Percentiles rank a stretch among this genome's conserved stretches.
Evolutionary conservation across 2,113 vertebrate genomes (phyloP).

Genomic region (Pteronura brasiliensis): DNA sequence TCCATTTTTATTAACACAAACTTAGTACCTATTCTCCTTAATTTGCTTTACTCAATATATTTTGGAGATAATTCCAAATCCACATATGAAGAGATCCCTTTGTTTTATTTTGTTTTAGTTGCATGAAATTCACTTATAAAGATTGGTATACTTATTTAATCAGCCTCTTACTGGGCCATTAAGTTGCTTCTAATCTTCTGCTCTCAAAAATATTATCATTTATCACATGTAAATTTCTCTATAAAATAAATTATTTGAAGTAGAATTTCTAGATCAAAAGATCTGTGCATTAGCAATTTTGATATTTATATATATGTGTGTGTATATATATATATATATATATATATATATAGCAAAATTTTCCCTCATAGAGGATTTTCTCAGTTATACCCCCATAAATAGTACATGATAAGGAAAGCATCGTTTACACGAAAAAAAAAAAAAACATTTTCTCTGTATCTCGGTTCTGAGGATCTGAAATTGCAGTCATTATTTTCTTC

Average conservation of each 20-base stretch:
- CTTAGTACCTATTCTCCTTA: neutral
- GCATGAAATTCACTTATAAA: neutral
- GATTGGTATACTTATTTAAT: neutral
- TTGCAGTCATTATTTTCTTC: constrained; percentile 10
- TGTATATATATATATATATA: neutral
- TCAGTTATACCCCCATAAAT: neutral
- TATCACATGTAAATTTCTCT: neutral
- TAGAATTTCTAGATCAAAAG: neutral
- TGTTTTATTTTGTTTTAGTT: neutral
- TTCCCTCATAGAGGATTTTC: neutral
- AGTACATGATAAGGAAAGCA: neutral
- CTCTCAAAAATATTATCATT: neutral
- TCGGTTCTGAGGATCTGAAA: constrained; percentile 34
- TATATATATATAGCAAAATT: neutral
- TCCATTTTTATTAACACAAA: neutral
- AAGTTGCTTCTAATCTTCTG: neutral
- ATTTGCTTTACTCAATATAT: neutral
- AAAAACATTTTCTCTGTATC: neutral
- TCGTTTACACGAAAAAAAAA: neutral
- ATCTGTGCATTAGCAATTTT: neutral
- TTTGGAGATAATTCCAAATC: neutral
- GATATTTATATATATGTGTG: neutral
- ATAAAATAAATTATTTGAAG: neutral
- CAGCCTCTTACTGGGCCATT: neutral
- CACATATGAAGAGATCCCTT: neutral